Conservation (phyloP, 1,140 invertebrate genomes). For the Neodiprion virginianus region DNA sequence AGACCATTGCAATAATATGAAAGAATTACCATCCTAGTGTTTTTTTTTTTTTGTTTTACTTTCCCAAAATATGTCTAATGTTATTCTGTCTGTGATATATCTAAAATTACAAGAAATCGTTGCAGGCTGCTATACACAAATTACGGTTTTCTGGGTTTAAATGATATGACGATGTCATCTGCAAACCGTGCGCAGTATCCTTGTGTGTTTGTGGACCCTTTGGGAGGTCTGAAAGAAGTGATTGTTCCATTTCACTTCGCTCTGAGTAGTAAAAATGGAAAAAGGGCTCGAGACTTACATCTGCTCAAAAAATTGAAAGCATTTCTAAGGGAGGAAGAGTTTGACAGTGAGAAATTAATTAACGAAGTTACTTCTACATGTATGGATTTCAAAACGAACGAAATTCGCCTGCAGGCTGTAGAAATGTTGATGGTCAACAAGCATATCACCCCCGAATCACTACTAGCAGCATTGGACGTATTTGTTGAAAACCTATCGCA, state of each 20-base stretch:
- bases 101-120: neutral
- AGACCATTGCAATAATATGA: neutral
- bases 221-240: slow-evolving; percentile 81
- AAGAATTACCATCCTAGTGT: too few relatives aligned
- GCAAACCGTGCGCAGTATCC: slow-evolving; percentile 69
- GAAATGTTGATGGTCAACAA: slow-evolving; percentile 74
- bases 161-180: slow-evolving; percentile 52
- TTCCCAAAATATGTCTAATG: too few relatives aligned
- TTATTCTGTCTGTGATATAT: too few relatives aligned
- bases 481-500: slow-evolving; percentile 51
- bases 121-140: slow-evolving; percentile 76
- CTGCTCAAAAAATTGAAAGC: slow-evolving; percentile 80
- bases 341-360: slow-evolving; percentile 60
- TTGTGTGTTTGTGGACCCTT: slow-evolving; percentile 82
- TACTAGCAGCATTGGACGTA: slow-evolving; percentile 63
- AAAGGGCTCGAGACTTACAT: slow-evolving; percentile 86
- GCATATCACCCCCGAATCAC: slow-evolving; percentile 64
- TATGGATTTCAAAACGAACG: slow-evolving; percentile 75
- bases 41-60: too few relatives aligned
- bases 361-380: slow-evolving; percentile 64
- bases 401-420: slow-evolving; percentile 74
- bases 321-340: slow-evolving; percentile 67
- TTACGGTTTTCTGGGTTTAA: slow-evolving; percentile 78
- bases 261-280: slow-evolving; percentile 85
- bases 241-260: slow-evolving; percentile 89